Base-by-base conservation (phyloP, 2,888 invertebrate genomes). In the Andrena trimmerana region DNA sequence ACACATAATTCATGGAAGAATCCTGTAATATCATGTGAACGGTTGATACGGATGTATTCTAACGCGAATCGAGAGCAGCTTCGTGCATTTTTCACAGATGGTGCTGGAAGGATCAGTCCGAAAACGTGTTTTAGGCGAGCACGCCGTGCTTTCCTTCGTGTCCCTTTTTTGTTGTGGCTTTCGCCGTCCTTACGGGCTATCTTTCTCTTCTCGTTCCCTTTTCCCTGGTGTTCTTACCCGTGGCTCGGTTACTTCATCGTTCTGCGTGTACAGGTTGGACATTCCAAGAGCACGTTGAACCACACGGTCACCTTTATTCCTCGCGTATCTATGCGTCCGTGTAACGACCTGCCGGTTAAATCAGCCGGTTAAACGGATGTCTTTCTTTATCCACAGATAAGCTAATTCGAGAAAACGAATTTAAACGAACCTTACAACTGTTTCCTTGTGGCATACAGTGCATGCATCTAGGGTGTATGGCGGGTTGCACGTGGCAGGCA, bases 221-320 rank as follows among this genome's bases (percentile, higher is more conserved):
- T 20, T 48, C 13, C 20, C 70, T 20, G 52, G 54, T 76, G 36
- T 42, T 74, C 57, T 84, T 84, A 20, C 57, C 50, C 52, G 67
- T 70, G 60, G 57, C 75, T 63, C 84, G 81, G 86, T 92, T 90
- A 91, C 90, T 87, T 90, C 89, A 89, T 88, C 86, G 86, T 86
- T 84, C 85, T 77, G 80, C 78, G 76, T 79, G 76, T 81, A 60
- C 86, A 83, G 85, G 79, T 87, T 86, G 88, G 84, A 89, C 92
- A 93, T 93, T 93, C 92, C 92, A 78, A 83, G 88, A 90, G 92
- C 92, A 90, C 93, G 89, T 92, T 93, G 92, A 93, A 92, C 92
- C 90, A 87, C 90, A 86, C 86, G 84, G 85, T 77, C 88, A 87
- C 83, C 88, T 83, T 87, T 86, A 72, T 81, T 72, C 66, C 81